Percentiles rank a stretch among this genome's conserved stretches.
These are phyloP conservation scores for Athripsodes cinereus DNA, from an alignment of 2,888 invertebrate species.

Conservation along the genomic window DNA sequence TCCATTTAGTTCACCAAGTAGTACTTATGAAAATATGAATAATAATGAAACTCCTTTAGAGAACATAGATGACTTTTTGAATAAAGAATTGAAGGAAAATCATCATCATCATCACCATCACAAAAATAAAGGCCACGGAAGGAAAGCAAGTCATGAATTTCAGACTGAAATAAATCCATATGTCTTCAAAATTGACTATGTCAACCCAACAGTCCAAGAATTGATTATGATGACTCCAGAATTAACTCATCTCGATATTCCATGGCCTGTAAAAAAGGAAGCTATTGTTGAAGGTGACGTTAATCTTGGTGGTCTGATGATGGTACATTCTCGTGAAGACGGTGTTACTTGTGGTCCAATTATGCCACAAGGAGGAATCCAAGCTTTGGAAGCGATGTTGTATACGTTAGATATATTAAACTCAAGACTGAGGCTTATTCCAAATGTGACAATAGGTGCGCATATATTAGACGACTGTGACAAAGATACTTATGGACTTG, in stretches of 20 bases:
- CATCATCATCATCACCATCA: slow-evolving; percentile 12
- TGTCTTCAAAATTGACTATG: slow-evolving; percentile 15
- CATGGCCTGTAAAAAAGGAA: slow-evolving; percentile 73
- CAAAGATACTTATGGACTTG: slow-evolving; percentile 85
- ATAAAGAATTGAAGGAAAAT: slow-evolving; percentile 11
- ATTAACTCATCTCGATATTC: slow-evolving; percentile 32
- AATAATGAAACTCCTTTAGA: slow-evolving; percentile 14
- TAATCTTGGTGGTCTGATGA: slow-evolving; percentile 83
- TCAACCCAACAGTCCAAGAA: slow-evolving; percentile 22
- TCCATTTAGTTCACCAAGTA: slow-evolving; percentile 3
- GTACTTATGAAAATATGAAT: slow-evolving; percentile 1
- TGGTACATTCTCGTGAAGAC: slow-evolving; percentile 85
- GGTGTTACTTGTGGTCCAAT: slow-evolving; percentile 75
- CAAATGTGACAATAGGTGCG: slow-evolving; percentile 71
- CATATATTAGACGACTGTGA: slow-evolving; percentile 89
- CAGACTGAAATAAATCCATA: slow-evolving; percentile 8
- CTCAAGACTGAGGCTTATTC: slow-evolving; percentile 54
- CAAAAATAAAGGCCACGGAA: slow-evolving; percentile 4
- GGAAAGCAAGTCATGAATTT: neutral
- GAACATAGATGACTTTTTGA: slow-evolving; percentile 14
- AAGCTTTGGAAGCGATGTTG: slow-evolving; percentile 83
- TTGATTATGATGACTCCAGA: slow-evolving; percentile 33
- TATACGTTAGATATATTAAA: slow-evolving; percentile 76
- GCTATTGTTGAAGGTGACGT: slow-evolving; percentile 80
- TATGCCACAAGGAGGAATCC: slow-evolving; percentile 84